Evolutionary conservation across 2,888 invertebrate genomes (phyloP), one percentile per base, ranked within the genome.

Genomic region (Leptopilina drosophilae): DNA sequence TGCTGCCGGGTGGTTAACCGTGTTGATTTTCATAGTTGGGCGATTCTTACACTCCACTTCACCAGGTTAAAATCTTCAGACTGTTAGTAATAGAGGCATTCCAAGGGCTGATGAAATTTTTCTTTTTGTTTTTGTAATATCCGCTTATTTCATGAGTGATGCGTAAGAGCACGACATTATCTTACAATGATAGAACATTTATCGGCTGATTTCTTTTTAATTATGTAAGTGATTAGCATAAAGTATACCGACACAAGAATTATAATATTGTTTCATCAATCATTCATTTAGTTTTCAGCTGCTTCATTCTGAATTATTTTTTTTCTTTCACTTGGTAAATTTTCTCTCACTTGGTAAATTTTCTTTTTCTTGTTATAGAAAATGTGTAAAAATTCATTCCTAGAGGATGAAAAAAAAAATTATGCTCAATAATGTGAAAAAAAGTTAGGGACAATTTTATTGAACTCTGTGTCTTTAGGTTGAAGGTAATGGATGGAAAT

Each of bases 1-100:
- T 90, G 90, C 84, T 83, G 76, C 64, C 76, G 64, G 76, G 76
- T 64, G 76, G 76, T 76, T 76, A 76, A 76, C 73, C 73, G 40
- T 73, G 73, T 56, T 56, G 73, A 73, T 73, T 73, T 73, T 73
- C 73, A 73, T 73, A 73, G 69, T 73, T 73, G 26, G 73, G 56
- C 33, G 56, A 53, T 73, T 69, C 53, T 69, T 33, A 69, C 26
- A 26, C 46, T 69, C 53, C 53, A 7, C 14, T 53, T 69, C 53
- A 69, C 53, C 73, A 73, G 73, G 73, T 73, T 73, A 56, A 49
- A 56, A n/a, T 73, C 33, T 73, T 12, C 7, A n/a, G 56, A 56
- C 56, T 73, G 56, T 33, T 59, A 49, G 49, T 49, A 49, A 49
- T 49, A 49, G 9, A 49, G 46, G 11, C 49, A 11, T 33, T 33